A percentile compares a stretch with the other conserved stretches of the same genome.
These are phyloP conservation scores for Phyllostomus hastatus DNA, from an alignment of 2,113 vertebrate genomes.

Conservation along the genomic window DNA sequence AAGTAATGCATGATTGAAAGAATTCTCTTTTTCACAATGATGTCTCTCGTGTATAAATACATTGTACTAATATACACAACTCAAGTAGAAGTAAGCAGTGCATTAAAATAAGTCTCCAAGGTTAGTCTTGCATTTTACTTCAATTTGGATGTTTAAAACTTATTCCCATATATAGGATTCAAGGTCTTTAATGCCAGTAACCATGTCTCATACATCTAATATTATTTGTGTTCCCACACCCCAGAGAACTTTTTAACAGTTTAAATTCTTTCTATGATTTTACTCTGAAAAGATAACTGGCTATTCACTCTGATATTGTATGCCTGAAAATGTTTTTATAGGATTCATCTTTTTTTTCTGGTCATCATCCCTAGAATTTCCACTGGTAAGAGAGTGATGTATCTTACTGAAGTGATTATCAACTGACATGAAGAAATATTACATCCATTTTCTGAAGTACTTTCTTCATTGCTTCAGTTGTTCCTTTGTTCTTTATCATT, in stretches of 20 bases:
- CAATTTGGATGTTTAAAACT: neutral
- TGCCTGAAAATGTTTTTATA: neutral
- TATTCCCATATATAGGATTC: neutral
- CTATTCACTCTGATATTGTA: neutral
- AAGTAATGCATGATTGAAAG: neutral
- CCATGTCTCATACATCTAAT: neutral
- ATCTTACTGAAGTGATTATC: conserved; percentile 42
- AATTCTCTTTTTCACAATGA: neutral
- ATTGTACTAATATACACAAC: neutral
- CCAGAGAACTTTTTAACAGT: neutral
- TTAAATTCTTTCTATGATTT: neutral
- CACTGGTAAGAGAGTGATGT: neutral
- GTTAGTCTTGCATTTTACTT: neutral
- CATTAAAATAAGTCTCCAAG: neutral
- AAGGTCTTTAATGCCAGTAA: neutral
- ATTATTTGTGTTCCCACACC: neutral
- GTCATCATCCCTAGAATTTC: neutral
- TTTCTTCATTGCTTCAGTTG: conserved; percentile 29
- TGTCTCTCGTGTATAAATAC: neutral
- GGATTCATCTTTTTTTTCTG: neutral
- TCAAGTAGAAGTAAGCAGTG: neutral
- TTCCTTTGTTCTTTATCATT: conserved; percentile 31
- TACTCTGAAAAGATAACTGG: neutral
- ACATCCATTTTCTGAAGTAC: neutral
- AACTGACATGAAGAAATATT: conserved; percentile 52